Percentiles rank a stretch among this genome's conserved stretches.
Evolutionary conservation across 2,888 invertebrate species (phyloP).

Genomic region (Meandrusa payeni): DNA sequence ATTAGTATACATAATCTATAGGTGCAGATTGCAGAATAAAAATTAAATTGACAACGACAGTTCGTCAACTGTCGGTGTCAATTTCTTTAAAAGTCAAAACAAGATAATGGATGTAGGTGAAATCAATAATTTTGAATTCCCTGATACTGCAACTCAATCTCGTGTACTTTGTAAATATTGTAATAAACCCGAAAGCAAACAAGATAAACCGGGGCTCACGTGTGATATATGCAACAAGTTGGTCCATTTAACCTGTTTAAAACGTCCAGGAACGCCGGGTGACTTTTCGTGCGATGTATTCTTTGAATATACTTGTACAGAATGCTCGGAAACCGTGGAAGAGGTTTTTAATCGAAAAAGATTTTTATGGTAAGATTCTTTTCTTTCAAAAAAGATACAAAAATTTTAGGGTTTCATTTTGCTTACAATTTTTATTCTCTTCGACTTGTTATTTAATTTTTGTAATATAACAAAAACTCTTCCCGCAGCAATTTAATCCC

Average conservation of each 20-base stretch:
- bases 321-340: slow-evolving; percentile 79
- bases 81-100: neutral
- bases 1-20: too few species aligned
- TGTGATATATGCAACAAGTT: slow-evolving; percentile 81
- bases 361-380: slow-evolving; percentile 83
- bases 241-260: slow-evolving; percentile 85
- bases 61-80: neutral
- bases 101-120: slow-evolving; percentile 15
- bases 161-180: slow-evolving; percentile 80
- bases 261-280: slow-evolving; percentile 84
- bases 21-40: too few species aligned
- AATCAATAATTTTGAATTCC: slow-evolving; percentile 2
- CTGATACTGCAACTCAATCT: neutral
- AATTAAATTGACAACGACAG: neutral
- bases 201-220: slow-evolving; percentile 79
- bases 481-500: too few species aligned
- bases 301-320: slow-evolving; percentile 85
- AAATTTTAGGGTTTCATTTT: too few species aligned
- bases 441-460: too few species aligned
- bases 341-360: slow-evolving; percentile 84
- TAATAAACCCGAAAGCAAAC: slow-evolving; percentile 71
- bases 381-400: too few species aligned
- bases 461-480: too few species aligned
- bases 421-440: too few species aligned
- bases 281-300: slow-evolving; percentile 88